Conservation (phyloP, 2,888 invertebrate species). For the Drosophila meridionalis region DNA sequence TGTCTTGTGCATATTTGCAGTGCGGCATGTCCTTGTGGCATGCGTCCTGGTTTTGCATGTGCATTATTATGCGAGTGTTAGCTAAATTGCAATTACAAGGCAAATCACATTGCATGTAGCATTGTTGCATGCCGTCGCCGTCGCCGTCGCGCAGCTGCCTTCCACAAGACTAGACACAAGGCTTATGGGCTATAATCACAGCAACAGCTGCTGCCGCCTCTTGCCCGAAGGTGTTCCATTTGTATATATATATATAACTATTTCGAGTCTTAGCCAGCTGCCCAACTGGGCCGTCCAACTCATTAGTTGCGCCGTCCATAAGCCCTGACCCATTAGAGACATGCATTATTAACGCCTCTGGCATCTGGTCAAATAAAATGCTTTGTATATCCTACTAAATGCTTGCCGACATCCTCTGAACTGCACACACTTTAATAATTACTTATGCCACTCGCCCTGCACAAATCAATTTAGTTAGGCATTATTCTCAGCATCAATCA, state of each 20-base stretch:
- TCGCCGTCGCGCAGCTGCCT: not conserved
- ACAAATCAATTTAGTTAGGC: conserved; percentile 54
- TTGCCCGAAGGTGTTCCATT: conserved; percentile 62
- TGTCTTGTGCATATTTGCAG: conserved; percentile 43
- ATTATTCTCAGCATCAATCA: conserved; percentile 18
- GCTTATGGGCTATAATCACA: conserved; percentile 44
- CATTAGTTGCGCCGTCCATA: conserved; percentile 64
- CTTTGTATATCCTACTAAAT: conserved; percentile 42
- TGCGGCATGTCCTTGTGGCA: conserved; percentile 49
- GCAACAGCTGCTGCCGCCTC: conserved; percentile 18
- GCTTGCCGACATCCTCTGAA: conserved; percentile 38
- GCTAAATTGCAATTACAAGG: conserved; percentile 76
- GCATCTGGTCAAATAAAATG: conserved; percentile 14
- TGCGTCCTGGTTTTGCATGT: conserved; percentile 40
- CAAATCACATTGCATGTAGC: conserved; percentile 62
- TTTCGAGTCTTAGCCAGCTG: conserved; percentile 21
- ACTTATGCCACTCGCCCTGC: conserved; percentile 40
- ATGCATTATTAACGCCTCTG: conserved; percentile 68
- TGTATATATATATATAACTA: conserved; percentile 30
- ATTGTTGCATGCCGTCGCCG: conserved; percentile 43
- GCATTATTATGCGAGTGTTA: conserved; percentile 73
- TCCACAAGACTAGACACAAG: conserved; percentile 14
- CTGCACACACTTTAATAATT: conserved; percentile 40
- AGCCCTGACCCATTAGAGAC: conserved; percentile 60
- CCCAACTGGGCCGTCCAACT: conserved; percentile 37